Conservation (phyloP, 2,888 invertebrate species). For the Leptinotarsa juncta region DNA sequence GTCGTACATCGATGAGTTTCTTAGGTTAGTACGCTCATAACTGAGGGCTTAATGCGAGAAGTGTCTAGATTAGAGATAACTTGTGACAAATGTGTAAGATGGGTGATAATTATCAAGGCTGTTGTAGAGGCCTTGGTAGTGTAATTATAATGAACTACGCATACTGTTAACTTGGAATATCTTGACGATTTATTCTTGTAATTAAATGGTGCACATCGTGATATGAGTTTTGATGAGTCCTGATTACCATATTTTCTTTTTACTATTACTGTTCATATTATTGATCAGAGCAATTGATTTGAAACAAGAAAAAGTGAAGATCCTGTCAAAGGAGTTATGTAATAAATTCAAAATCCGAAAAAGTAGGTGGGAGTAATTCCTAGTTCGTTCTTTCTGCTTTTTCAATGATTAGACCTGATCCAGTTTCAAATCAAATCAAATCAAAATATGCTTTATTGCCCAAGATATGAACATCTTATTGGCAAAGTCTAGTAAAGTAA, state of each 20-base stretch:
- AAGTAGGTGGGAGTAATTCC: too few relatives aligned
- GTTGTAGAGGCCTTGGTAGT: not conserved
- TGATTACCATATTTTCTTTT: not conserved
- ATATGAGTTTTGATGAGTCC: not conserved
- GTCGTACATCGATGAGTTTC: constrained; percentile 24
- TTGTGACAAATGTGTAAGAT: not conserved
- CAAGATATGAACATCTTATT: too few relatives aligned
- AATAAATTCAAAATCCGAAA: too few relatives aligned
- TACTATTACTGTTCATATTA: too few relatives aligned
- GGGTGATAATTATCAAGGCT: constrained; percentile 16
- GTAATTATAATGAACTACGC: not conserved
- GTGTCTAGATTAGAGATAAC: constrained; percentile 20
- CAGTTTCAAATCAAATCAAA: too few relatives aligned
- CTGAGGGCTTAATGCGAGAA: constrained; percentile 11
- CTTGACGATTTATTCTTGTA: not conserved
- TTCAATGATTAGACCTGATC: too few relatives aligned
- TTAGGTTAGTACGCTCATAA: constrained; percentile 13
- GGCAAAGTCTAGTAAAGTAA: too few relatives aligned
- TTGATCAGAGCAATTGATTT: too few relatives aligned
- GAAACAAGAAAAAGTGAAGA: too few relatives aligned
- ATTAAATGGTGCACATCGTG: not conserved
- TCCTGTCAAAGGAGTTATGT: too few relatives aligned
- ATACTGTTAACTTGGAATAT: not conserved
- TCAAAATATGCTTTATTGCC: too few relatives aligned
- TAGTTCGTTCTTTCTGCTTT: too few relatives aligned